These are phyloP conservation scores for Caenorhabditis sinica DNA, from an alignment of 2,888 invertebrate genomes.

Conservation along the genomic window DNA sequence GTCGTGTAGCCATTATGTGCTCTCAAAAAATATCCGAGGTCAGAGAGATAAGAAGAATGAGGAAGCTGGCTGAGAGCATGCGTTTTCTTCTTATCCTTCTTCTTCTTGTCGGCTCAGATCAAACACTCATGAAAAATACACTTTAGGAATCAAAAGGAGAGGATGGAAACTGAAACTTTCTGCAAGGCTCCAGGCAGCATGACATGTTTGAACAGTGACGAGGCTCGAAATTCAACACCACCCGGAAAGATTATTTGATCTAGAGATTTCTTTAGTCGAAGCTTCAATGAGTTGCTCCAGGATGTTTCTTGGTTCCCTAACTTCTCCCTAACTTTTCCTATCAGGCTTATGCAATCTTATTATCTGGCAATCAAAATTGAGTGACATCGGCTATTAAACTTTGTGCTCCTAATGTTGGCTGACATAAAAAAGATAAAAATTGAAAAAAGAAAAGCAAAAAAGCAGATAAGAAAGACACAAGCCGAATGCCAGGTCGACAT, in stretches of 20 bases:
- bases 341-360: constrained; percentile 43
- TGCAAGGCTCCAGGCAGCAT: constrained; percentile 11
- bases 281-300: too few species aligned
- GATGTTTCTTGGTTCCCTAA: background rate
- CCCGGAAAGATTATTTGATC: constrained; percentile 44
- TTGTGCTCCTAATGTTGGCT: constrained; percentile 4
- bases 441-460: constrained; percentile 3
- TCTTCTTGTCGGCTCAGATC: background rate
- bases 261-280: constrained; percentile 16
- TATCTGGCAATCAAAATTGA: background rate
- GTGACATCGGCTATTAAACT: constrained; percentile 19
- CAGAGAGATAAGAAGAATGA: constrained; percentile 34
- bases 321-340: background rate
- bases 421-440: constrained; percentile 24
- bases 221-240: constrained; percentile 32
- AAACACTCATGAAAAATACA: constrained; percentile 43
- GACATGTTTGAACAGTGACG: constrained; percentile 45
- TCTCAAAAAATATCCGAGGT: constrained; percentile 39
- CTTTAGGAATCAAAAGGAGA: background rate
- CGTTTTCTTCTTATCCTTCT: too few species aligned
- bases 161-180: constrained; percentile 50
- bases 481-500: constrained; percentile 14
- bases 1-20: constrained; percentile 50
- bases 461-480: constrained; percentile 3
- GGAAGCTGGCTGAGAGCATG: constrained; percentile 19